Conservation (phyloP, 2,113 vertebrate genomes). For the Malurus elegans region DNA sequence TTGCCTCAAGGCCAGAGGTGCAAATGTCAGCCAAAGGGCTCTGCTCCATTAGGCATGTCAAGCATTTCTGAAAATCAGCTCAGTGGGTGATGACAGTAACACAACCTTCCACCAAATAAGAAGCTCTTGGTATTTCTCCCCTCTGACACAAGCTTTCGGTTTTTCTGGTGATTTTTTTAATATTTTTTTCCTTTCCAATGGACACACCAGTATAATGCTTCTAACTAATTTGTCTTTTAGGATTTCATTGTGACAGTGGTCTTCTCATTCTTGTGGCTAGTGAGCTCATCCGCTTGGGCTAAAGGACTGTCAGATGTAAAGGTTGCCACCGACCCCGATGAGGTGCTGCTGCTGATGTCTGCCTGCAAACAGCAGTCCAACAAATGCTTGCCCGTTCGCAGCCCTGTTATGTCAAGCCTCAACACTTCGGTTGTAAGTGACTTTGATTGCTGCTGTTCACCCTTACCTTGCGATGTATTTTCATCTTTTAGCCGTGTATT, state of each 20-base stretch:
- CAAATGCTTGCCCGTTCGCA: constrained; percentile 86
- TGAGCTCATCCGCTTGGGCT: constrained; percentile 96
- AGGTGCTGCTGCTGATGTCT: constrained; percentile 88
- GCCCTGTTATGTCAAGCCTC: constrained; percentile 92
- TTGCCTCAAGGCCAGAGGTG: background rate
- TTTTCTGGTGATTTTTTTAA: background rate
- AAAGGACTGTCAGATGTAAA: constrained; percentile 97
- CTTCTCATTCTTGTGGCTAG: constrained; percentile 98
- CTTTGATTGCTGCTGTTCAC: background rate
- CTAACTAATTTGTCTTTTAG: constrained; percentile 71
- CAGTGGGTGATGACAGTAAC: background rate
- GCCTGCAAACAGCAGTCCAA: constrained; percentile 91
- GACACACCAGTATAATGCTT: constrained; percentile 8
- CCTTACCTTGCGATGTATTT: background rate
- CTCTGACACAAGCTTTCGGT: background rate
- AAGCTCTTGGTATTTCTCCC: background rate
- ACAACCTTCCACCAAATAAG: background rate
- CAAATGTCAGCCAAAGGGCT: background rate
- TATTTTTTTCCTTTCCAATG: background rate
- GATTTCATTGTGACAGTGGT: constrained; percentile 96
- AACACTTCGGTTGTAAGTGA: constrained; percentile 94
- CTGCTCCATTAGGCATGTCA: background rate
- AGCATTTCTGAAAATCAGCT: background rate
- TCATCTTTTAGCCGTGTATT: background rate
- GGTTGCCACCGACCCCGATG: constrained; percentile 88